Base-by-base conservation (phyloP, 2,888 invertebrate species). In the Chydorus sphaericus region DNA sequence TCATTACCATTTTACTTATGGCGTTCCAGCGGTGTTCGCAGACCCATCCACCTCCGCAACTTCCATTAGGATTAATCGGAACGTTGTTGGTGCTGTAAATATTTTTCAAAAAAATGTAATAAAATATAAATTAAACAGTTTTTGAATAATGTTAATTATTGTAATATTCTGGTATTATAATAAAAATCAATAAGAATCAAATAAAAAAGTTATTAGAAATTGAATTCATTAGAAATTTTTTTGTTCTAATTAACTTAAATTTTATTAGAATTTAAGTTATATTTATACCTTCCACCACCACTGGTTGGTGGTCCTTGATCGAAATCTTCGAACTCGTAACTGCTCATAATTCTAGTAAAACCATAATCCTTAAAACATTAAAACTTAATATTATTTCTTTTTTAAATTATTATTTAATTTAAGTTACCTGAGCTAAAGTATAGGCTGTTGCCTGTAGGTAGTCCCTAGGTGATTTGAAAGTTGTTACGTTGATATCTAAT, bases 291-390 rank as follows among this genome's bases (percentile, higher is more conserved):
- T 20, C 33, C 31, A 11, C 36, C 54, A 30, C 26, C 55, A 14
- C 16, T 48, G 7, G 31, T 31, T 14, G 56, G 56, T 11, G 56
- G 58, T 36, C 50, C 58, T 16, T 55, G 39, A 39, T 61, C 61
- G 23, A 55, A 56, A 53, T 61, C 57, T 39, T 59, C 57, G 58
- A 61, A 75, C 39, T 61, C 60, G 63, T 69, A 75, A 60, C 72
- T 72, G 63, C 72, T 72, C 74, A 75, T 75, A 14, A 75, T 68
- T 48, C 72, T 61, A 4, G 71, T 67, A 58, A 70, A 67, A 4
- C 70, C 71, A 57, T 70, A 69, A 4, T 65, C 62, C n/a, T 39
- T 33, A 33, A 33, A 33, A 10, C 8, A 33, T 10, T 33, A 14
- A 33, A 8, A 10, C 33, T 10, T 33, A 8, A 14, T 33, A 8